phyloP scores from a whole-genome alignment of 1,140 invertebrate genomes.

The Drosophila elegans region DNA sequence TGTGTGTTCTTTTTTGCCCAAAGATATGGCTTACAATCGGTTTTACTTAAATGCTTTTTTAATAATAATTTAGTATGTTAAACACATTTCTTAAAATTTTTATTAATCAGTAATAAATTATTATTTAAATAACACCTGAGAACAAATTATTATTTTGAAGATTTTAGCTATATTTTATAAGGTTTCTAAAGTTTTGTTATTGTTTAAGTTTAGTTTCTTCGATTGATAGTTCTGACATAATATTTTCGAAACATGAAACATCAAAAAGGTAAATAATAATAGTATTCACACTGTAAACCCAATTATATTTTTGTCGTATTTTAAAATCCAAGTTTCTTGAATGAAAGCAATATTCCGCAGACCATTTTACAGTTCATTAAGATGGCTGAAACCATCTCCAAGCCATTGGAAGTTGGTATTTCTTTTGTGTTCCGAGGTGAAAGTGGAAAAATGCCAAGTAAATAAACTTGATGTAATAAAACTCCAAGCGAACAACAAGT shows the following conservation, averaged over 20 bases:
- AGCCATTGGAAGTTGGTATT: conserved; percentile 17
- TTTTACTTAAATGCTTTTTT: too few relatives aligned
- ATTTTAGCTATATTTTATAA: too few relatives aligned
- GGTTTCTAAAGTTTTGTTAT: too few relatives aligned
- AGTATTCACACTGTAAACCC: neutral
- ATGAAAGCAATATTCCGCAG: neutral
- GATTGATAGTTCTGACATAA: too few relatives aligned
- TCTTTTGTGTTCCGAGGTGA: conserved; percentile 56
- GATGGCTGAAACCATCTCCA: conserved; percentile 10
- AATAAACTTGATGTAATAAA: conserved; percentile 76
- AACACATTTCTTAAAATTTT: too few relatives aligned
- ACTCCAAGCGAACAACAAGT: conserved; percentile 49
- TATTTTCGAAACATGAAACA: too few relatives aligned
- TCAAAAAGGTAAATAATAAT: neutral
- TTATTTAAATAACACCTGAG: too few relatives aligned
- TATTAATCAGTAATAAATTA: too few relatives aligned
- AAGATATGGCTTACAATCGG: neutral
- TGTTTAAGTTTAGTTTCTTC: too few relatives aligned
- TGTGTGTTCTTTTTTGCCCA: neutral
- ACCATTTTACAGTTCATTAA: conserved; percentile 12
- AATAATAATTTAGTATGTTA: too few relatives aligned
- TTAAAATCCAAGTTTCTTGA: neutral
- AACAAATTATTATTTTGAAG: too few relatives aligned
- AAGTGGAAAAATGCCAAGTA: conserved; percentile 70
- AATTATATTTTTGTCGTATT: neutral